Conservation (phyloP, 2,888 invertebrate genomes). For the Sialis lutaria region DNA sequence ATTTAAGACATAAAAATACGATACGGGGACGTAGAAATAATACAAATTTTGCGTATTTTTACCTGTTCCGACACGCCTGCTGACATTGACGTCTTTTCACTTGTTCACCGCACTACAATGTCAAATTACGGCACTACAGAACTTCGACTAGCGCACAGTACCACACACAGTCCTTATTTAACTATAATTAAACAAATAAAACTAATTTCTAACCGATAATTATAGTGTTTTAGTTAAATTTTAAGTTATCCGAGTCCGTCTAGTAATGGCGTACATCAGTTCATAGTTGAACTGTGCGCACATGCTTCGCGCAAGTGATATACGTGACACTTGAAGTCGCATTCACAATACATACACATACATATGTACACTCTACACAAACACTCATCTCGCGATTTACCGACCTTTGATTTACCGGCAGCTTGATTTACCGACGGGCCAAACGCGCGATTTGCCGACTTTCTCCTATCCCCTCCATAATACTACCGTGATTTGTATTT, state of each 20-base stretch:
- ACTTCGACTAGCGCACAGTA: background rate
- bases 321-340: conserved; percentile 3
- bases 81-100: conserved; percentile 63
- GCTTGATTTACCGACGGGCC: too few relatives aligned
- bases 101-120: conserved; percentile 26
- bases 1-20: conserved; percentile 14
- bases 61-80: conserved; percentile 85
- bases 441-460: too few relatives aligned
- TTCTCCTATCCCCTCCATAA: too few relatives aligned
- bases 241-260: conserved; percentile 16
- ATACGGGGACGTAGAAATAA: conserved; percentile 10
- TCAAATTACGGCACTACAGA: conserved; percentile 15
- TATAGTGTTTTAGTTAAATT: conserved; percentile 7
- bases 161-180: background rate
- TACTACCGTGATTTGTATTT: too few relatives aligned
- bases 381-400: too few relatives aligned
- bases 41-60: conserved; percentile 18
- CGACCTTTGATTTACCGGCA: too few relatives aligned
- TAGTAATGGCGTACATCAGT: conserved; percentile 25
- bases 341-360: too few relatives aligned
- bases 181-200: conserved; percentile 1
- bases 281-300: conserved; percentile 9
- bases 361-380: too few relatives aligned
- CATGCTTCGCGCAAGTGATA: conserved; percentile 3
- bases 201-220: background rate